Conservation (phyloP, 2,797 vertebrate species). For the Neomorphus geoffroyi region DNA sequence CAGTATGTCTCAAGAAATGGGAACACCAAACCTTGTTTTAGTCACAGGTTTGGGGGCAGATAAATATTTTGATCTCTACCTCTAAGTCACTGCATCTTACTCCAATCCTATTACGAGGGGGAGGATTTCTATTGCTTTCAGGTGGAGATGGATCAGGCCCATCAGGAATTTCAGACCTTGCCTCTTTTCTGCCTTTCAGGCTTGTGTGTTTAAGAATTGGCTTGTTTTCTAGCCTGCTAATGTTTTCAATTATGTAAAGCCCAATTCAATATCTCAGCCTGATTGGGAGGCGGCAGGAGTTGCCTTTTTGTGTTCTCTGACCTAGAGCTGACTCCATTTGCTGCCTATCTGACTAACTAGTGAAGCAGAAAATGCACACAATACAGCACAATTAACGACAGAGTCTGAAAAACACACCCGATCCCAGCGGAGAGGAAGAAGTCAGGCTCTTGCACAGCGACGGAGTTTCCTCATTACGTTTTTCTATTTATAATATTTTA, state of each 20-base stretch:
- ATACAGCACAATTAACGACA: slow-evolving; percentile 84
- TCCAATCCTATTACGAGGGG: background rate
- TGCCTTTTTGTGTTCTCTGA: slow-evolving; percentile 73
- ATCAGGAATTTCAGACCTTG: background rate
- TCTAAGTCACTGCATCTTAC: background rate
- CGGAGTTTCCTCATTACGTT: slow-evolving; percentile 37
- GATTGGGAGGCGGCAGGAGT: slow-evolving; percentile 59
- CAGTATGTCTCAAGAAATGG: background rate
- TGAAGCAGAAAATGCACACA: slow-evolving; percentile 88
- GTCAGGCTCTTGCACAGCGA: slow-evolving; percentile 57
- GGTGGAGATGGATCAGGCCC: background rate
- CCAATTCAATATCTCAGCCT: slow-evolving; percentile 50
- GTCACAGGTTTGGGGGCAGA: background rate
- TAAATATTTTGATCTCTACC: background rate
- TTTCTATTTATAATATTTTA: slow-evolving; percentile 47
- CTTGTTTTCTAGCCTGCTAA: slow-evolving; percentile 41
- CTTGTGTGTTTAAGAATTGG: slow-evolving; percentile 14
- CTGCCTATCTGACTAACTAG: slow-evolving; percentile 77
- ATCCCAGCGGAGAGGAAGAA: slow-evolving; percentile 74
- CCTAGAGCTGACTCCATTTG: slow-evolving; percentile 75
- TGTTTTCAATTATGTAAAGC: slow-evolving; percentile 58
- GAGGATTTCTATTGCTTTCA: background rate
- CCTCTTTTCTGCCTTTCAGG: background rate
- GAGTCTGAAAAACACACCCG: slow-evolving; percentile 77
- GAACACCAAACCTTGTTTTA: background rate